Evolutionary conservation across 2,113 vertebrate species (phyloP).

Genomic region (Cyanoderma ruficeps): DNA sequence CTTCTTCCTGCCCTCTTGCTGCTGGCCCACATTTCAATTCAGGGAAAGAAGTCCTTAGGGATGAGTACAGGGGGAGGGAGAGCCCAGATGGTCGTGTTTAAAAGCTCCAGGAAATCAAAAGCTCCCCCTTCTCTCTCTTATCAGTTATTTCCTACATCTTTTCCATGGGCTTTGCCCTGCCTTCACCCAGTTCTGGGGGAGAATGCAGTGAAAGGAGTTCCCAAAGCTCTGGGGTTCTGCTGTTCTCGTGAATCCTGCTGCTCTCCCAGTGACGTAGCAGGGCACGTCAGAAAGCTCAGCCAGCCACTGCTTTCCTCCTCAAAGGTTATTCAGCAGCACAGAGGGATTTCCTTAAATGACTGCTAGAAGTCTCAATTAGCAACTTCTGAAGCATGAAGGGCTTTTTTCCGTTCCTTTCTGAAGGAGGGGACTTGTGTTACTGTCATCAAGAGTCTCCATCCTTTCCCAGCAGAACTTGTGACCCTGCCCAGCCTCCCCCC

Average conservation of each 20-base stretch:
- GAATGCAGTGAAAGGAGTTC: neutral
- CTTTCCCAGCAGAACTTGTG: neutral
- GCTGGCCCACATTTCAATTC: neutral
- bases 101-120: neutral
- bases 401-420: neutral
- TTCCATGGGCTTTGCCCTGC: neutral
- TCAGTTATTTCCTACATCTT: neutral
- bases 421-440: neutral
- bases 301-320: neutral
- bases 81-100: neutral
- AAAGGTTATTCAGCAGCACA: neutral
- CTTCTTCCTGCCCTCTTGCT: neutral
- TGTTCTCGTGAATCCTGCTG: neutral
- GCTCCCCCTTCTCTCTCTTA: neutral
- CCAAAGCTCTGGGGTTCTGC: neutral
- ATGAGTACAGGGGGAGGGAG: neutral
- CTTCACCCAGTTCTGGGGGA: neutral
- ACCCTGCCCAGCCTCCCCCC: neutral
- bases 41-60: neutral
- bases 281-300: neutral
- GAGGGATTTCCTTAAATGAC: constrained; percentile 11
- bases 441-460: neutral
- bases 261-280: neutral
- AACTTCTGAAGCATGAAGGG: neutral
- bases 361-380: neutral